Evolutionary conservation across 2,113 vertebrate genomes (phyloP).

Genomic region (Hippopotamus amphibius): DNA sequence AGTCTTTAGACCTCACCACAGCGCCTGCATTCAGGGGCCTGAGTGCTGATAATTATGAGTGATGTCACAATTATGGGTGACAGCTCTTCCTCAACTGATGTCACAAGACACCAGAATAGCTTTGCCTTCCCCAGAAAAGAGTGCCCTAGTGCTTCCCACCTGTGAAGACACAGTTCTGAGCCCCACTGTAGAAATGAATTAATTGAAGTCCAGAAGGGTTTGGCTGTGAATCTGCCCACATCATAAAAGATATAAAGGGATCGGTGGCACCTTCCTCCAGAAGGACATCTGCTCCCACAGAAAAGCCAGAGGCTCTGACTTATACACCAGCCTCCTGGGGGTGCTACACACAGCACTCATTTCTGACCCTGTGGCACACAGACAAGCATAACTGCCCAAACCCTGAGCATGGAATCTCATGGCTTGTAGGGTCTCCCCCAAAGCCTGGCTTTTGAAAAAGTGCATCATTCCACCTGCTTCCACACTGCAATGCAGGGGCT

Average conservation of each 20-base stretch:
- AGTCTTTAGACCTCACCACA: background rate
- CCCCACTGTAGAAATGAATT: background rate
- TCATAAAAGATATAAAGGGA: background rate
- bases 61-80: background rate
- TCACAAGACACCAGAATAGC: background rate
- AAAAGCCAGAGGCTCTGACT: background rate
- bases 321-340: background rate
- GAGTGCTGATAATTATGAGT: background rate
- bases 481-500: background rate
- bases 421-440: background rate
- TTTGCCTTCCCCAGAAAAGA: background rate
- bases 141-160: background rate
- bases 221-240: background rate
- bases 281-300: background rate
- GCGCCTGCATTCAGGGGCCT: background rate
- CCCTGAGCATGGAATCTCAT: no score
- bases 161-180: background rate
- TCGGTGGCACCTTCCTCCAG: background rate
- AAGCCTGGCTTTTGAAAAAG: background rate
- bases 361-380: background rate
- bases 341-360: background rate
- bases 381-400: background rate
- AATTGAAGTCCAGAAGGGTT: background rate
- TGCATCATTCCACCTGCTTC: background rate
- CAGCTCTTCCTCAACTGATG: background rate